A percentile compares a stretch with the other conserved stretches of the same genome.
These are phyloP conservation scores for Pipa parva DNA, from an alignment of 2,113 vertebrate genomes.

Conservation along the genomic window DNA sequence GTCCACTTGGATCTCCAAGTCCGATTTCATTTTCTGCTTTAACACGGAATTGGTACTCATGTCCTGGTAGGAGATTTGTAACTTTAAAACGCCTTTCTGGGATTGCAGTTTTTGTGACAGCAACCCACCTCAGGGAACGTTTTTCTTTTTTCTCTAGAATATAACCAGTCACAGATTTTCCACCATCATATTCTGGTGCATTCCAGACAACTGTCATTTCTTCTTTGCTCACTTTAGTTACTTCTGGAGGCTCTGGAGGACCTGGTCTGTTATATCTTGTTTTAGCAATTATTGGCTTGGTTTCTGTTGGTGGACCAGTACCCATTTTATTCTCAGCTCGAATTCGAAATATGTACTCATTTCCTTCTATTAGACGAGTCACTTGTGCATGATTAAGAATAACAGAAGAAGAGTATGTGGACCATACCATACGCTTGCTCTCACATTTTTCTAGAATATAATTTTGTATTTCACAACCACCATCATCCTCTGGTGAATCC, in stretches of 20 bases:
- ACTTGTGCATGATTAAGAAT: constrained; percentile 79
- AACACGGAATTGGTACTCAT: constrained; percentile 96
- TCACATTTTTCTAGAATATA: constrained; percentile 98
- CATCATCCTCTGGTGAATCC: constrained; percentile 91
- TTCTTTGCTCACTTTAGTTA: constrained; percentile 85
- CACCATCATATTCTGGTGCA: constrained; percentile 88
- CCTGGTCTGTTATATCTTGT: constrained; percentile 86
- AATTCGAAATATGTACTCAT: constrained; percentile 93
- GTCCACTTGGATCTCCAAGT: constrained; percentile 82
- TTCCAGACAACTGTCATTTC: constrained; percentile 95
- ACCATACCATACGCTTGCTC: constrained; percentile 93
- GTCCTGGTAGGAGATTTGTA: constrained; percentile 82
- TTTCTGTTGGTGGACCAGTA: constrained; percentile 88
- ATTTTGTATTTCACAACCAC: constrained; percentile 97
- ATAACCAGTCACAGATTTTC: constrained; percentile 91
- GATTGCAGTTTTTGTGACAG: constrained; percentile 82
- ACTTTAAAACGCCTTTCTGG: constrained; percentile 80
- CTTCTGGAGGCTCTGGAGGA: constrained; percentile 84
- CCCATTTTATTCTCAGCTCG: constrained; percentile 98
- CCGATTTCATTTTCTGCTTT: constrained; percentile 97
- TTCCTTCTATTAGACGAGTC: constrained; percentile 91
- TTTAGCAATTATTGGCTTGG: constrained; percentile 82
- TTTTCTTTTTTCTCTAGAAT: constrained; percentile 92
- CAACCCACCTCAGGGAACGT: constrained; percentile 81
- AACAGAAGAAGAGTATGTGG: constrained; percentile 81